Evolutionary conservation across 2,113 vertebrate species (phyloP), one percentile per base, ranked within the genome.

Genomic region (Egretta garzetta): DNA sequence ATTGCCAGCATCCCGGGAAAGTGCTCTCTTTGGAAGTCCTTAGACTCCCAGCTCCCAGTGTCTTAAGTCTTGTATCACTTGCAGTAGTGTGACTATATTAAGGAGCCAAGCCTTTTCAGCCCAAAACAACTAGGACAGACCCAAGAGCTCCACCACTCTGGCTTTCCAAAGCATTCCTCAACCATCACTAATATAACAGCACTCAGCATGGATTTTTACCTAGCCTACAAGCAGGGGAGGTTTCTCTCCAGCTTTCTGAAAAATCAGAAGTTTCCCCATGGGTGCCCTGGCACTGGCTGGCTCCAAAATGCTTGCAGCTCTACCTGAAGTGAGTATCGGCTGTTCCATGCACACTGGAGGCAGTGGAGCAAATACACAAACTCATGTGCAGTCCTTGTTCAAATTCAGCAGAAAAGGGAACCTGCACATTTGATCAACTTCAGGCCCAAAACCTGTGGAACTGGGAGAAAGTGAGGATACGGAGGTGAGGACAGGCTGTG

Each of bases 101-200:
- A 74, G 49, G n/a, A 64, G 7, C 5, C 12, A 81, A 72, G 23
- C 9, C n/a, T 63, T 19, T 8, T 32, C 53, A 55, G 71, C 27
- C 37, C 43, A 45, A 22, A 91, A 43, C 12, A 58, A 4, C 26
- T 4, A 37, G 22, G 32, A 80, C 21, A 72, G 2, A 68, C 16
- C 28, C 20, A 20, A 50, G 12, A 47, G 8, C 19, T 86, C 28
- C 71, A 82, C 9, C 32, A 20, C 26, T 76, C 55, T n/a, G 62
- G 43, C 14, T 68, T 93, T 75, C 47, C 53, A 80, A 75, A 68
- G 14, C 32, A 60, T 12, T 68, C 27, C 21, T 86, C 76, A 83
- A 2, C 10, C n/a, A 17, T 16, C 47, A 30, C 27, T 50, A 55
- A n/a, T 7, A 12, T 5, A 49, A 43, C 0, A 3, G 8, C 17